These are phyloP conservation scores for Cacoxenus indagator DNA, from an alignment of 2,888 invertebrate species.

Conservation along the genomic window DNA sequence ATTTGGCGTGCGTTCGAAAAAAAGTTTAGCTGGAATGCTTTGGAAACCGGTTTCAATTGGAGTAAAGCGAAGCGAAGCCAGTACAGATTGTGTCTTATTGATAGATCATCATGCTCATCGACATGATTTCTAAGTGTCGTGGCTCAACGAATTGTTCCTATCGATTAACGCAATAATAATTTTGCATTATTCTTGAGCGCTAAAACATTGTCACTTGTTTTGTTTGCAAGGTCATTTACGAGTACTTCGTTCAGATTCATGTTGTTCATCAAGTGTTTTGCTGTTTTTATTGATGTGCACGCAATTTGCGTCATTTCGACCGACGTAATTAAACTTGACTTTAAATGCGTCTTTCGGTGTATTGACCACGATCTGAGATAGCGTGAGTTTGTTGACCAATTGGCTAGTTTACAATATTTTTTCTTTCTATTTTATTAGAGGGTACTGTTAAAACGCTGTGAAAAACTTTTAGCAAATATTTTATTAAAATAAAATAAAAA, in stretches of 20 bases:
- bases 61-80: neutral
- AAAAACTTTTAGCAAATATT: no score
- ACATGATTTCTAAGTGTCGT: neutral
- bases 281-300: neutral
- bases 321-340: neutral
- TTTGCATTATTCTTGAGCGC: neutral
- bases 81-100: no score
- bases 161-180: neutral
- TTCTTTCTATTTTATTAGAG: no score
- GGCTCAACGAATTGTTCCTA: neutral
- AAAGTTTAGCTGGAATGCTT: neutral
- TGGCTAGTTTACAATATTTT: neutral
- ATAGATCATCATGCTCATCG: no score
- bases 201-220: neutral
- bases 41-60: neutral
- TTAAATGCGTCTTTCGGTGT: neutral
- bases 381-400: neutral
- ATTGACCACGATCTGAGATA: no score
- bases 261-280: neutral
- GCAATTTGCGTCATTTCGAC: neutral
- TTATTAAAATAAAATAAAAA: no score
- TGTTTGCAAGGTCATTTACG: neutral
- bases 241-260: neutral
- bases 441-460: no score
- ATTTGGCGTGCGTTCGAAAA: neutral